Conservation (phyloP, 2,888 invertebrate genomes). For the Pterostichus niger region DNA sequence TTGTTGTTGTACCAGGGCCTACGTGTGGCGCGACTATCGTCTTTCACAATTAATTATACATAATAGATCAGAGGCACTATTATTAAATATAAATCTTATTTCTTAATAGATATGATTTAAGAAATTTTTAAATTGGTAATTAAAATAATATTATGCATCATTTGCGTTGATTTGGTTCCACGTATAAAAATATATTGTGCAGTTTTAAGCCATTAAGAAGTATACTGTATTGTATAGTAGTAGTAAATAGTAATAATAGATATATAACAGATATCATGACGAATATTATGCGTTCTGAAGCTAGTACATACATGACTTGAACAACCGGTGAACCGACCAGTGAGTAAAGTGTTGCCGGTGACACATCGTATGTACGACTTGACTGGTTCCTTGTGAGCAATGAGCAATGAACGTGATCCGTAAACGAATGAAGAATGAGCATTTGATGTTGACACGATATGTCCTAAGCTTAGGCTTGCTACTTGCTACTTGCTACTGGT, state of each 20-base stretch:
- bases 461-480: constrained; percentile 24
- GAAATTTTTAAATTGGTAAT: constrained; percentile 75
- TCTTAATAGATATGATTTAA: constrained; percentile 76
- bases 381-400: constrained; percentile 11
- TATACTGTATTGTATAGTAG: constrained; percentile 67
- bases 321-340: constrained; percentile 31
- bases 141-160: constrained; percentile 76
- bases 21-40: constrained; percentile 39
- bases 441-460: constrained; percentile 35
- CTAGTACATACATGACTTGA: constrained; percentile 61
- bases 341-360: too few species aligned
- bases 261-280: constrained; percentile 65
- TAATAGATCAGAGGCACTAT: constrained; percentile 75
- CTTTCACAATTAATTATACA: constrained; percentile 62
- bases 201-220: constrained; percentile 75
- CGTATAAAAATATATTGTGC: constrained; percentile 78
- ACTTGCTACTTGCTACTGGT: neutral
- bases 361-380: too few species aligned
- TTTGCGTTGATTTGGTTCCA: constrained; percentile 76
- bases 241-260: constrained; percentile 60
- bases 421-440: constrained; percentile 19
- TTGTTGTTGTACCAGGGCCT: constrained; percentile 22
- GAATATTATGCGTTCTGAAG: constrained; percentile 60
- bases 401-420: too few species aligned
- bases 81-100: constrained; percentile 74